Evolutionary conservation across 2,888 invertebrate species (phyloP).

Genomic region (Isoperla grammatica): DNA sequence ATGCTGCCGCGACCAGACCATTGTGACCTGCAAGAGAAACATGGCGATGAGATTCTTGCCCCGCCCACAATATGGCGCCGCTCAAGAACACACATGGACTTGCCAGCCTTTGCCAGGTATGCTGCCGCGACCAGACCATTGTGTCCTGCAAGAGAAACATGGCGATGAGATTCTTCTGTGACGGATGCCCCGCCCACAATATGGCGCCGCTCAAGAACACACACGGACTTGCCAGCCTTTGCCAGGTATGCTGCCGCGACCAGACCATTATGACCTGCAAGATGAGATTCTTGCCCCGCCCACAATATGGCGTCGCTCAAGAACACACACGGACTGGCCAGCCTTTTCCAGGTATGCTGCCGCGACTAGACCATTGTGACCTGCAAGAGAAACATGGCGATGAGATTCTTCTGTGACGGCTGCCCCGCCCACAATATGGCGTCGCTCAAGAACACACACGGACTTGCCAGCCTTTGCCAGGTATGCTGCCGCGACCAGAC

Average conservation of each 20-base stretch:
- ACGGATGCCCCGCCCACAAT: conserved; percentile 54
- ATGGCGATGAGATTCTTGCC: too few relatives aligned
- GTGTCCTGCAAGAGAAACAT: conserved; percentile 45
- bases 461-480: conserved; percentile 47
- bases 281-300: too few relatives aligned
- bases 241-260: conserved; percentile 51
- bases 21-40: conserved; percentile 47
- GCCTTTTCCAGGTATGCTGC: conserved; percentile 51
- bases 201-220: conserved; percentile 49
- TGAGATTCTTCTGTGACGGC: conserved; percentile 57
- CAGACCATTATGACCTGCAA: conserved; percentile 52
- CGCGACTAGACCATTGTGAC: conserved; percentile 51
- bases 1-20: conserved; percentile 51
- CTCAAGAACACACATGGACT: conserved; percentile 50
- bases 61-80: conserved; percentile 50
- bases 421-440: conserved; percentile 51
- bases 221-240: conserved; percentile 46
- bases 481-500: conserved; percentile 51
- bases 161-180: too few relatives aligned
- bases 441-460: conserved; percentile 49
- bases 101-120: conserved; percentile 48
- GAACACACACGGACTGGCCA: conserved; percentile 48
- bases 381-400: too few relatives aligned
- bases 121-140: conserved; percentile 52
- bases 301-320: conserved; percentile 49